Evolutionary conservation across 2,888 invertebrate genomes (phyloP).

Genomic region (Acleris laterana): DNA sequence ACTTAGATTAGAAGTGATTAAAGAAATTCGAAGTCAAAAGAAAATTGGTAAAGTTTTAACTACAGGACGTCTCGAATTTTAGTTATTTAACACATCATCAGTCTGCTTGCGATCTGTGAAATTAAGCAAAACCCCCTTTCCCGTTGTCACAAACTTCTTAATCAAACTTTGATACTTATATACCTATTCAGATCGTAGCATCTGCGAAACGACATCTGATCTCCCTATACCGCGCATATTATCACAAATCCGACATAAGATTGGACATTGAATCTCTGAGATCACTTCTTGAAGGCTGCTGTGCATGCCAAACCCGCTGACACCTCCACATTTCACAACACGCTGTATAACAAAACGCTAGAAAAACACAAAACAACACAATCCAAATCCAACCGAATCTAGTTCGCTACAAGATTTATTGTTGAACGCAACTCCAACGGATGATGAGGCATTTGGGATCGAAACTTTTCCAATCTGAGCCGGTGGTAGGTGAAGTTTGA

Average conservation of each 20-base stretch:
- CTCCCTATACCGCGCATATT: conserved; percentile 64
- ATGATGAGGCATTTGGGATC: conserved; percentile 38
- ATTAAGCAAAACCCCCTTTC: conserved; percentile 61
- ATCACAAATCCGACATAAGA: conserved; percentile 68
- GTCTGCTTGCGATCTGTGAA: conserved; percentile 55
- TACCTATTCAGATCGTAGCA: conserved; percentile 41
- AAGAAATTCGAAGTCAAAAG: no score
- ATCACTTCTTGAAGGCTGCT: conserved; percentile 56
- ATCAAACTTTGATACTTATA: conserved; percentile 71
- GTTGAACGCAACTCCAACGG: conserved; percentile 18
- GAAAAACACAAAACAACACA: conserved; percentile 37
- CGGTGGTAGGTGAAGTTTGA: conserved; percentile 67
- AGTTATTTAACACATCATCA: conserved; percentile 45
- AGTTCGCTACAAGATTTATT: conserved; percentile 37
- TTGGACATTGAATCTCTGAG: conserved; percentile 54
- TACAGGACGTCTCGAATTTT: neutral
- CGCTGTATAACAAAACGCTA: conserved; percentile 40
- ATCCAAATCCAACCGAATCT: conserved; percentile 43
- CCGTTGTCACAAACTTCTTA: conserved; percentile 56
- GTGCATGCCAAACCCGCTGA: conserved; percentile 61
- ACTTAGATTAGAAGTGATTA: no score
- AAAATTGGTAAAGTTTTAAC: neutral
- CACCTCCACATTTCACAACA: conserved; percentile 62
- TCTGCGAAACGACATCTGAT: conserved; percentile 57
- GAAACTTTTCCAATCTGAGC: conserved; percentile 49